Percentiles rank a stretch among this genome's conserved stretches.
Evolutionary conservation across 2,113 vertebrate genomes (phyloP).

Genomic region (Heterotis niloticus): DNA sequence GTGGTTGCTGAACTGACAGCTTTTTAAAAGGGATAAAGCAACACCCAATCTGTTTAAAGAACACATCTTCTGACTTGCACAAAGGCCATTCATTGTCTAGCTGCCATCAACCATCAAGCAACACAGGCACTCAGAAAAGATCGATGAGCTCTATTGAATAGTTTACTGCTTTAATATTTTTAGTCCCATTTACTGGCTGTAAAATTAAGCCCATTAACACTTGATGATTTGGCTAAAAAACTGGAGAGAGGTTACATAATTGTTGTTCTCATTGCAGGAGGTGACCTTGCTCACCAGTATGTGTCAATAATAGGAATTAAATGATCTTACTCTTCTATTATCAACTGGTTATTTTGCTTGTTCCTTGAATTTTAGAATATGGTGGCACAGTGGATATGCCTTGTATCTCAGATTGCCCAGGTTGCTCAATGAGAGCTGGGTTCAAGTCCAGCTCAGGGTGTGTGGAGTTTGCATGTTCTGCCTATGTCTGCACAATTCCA

Average conservation of each 20-base stretch:
- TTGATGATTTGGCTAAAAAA: not conserved
- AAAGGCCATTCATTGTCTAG: not conserved
- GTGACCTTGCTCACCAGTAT: not conserved
- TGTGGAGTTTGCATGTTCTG: too few relatives aligned
- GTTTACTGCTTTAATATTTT: not conserved
- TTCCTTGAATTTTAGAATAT: too few relatives aligned
- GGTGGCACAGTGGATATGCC: too few relatives aligned
- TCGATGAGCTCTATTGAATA: not conserved
- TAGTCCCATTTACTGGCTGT: not conserved
- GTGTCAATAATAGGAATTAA: not conserved
- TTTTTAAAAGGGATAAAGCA: not conserved
- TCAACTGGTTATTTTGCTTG: too few relatives aligned
- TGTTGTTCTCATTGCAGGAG: not conserved
- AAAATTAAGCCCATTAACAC: conserved; percentile 5
- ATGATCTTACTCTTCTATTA: not conserved
- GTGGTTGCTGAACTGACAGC: not conserved
- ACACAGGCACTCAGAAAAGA: not conserved
- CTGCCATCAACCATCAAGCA: not conserved
- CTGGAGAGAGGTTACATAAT: not conserved
- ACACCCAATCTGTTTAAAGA: not conserved
- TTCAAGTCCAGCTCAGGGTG: too few relatives aligned
- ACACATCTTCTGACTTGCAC: not conserved
- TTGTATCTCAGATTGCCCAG: too few relatives aligned
- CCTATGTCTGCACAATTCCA: too few relatives aligned
- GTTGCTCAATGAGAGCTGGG: too few relatives aligned